phyloP scores from a whole-genome alignment of 2,113 vertebrate genomes.

The Hippocampus guttulatus region DNA sequence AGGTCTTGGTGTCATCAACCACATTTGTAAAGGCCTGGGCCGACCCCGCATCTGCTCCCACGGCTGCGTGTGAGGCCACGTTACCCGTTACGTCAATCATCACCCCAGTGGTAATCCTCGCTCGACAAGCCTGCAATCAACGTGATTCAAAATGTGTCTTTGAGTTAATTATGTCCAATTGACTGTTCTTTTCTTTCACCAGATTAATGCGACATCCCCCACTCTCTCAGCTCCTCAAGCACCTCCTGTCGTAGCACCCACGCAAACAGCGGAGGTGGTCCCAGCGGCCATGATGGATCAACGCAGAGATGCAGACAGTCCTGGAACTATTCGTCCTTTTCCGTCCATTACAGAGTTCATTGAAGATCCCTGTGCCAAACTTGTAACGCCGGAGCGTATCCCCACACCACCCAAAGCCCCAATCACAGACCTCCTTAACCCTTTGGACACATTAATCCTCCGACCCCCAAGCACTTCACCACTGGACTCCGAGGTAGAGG shows the following conservation, averaged over 20 bases:
- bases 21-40: conserved; percentile 69
- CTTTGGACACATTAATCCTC: conserved; percentile 46
- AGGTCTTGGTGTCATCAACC: conserved; percentile 40
- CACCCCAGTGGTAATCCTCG: conserved; percentile 47
- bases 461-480: conserved; percentile 59
- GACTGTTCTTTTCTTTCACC: conserved; percentile 13
- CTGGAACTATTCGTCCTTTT: conserved; percentile 55
- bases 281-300: conserved; percentile 40
- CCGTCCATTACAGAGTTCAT: conserved; percentile 72
- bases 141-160: background rate
- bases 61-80: conserved; percentile 41
- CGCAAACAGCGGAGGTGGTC: background rate
- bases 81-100: conserved; percentile 30
- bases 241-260: conserved; percentile 18
- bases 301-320: conserved; percentile 58
- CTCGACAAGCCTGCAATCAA: background rate
- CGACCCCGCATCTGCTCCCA: conserved; percentile 55
- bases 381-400: conserved; percentile 51
- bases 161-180: background rate
- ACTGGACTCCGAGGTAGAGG: conserved; percentile 69
- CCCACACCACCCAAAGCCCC: conserved; percentile 48
- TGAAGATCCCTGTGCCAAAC: conserved; percentile 65
- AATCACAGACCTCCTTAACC: conserved; percentile 43
- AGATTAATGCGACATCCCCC: conserved; percentile 49
- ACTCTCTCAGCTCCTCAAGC: conserved; percentile 25